A percentile compares a stretch with the other conserved stretches of the same genome.
phyloP scores from a whole-genome alignment of 2,113 vertebrate genomes.

The Chloropsis hardwickii region DNA sequence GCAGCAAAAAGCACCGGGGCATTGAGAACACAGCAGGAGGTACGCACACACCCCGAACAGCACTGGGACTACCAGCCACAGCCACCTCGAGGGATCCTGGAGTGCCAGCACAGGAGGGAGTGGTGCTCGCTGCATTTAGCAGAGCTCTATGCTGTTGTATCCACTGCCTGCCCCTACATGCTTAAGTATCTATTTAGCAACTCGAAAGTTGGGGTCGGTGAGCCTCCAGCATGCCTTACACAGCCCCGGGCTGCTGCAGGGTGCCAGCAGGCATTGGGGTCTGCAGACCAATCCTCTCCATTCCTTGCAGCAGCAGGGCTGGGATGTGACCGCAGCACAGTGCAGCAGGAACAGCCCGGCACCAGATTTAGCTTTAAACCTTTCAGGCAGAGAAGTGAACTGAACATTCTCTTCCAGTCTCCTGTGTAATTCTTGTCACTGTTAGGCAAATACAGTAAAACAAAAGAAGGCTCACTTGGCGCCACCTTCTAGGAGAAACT shows the following conservation, averaged over 20 bases:
- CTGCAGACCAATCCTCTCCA: not conserved
- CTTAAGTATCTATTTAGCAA: not conserved
- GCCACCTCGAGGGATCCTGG: not conserved
- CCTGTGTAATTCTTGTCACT: not conserved
- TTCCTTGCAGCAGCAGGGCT: not conserved
- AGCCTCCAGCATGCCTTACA: not conserved
- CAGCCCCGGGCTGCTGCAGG: not conserved
- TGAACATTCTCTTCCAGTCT: not conserved
- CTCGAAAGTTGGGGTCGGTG: not conserved
- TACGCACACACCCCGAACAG: not conserved
- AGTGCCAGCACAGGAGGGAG: not conserved
- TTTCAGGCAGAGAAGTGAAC: not conserved
- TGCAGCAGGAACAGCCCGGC: not conserved
- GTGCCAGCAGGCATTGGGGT: not conserved
- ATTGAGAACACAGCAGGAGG: not conserved
- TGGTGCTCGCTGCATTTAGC: rapidly evolving
- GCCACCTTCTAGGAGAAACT: not conserved
- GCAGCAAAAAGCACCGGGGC: not conserved
- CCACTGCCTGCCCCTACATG: not conserved
- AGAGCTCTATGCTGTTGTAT: not conserved
- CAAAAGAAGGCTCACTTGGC: not conserved
- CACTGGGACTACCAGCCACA: not conserved
- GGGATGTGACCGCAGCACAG: too few relatives aligned
- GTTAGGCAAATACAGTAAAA: not conserved
- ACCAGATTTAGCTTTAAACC: not conserved